Evolutionary conservation across 2,113 vertebrate species (phyloP), one percentile per base, ranked within the genome.

Genomic region (Ceyx cyanopectus): DNA sequence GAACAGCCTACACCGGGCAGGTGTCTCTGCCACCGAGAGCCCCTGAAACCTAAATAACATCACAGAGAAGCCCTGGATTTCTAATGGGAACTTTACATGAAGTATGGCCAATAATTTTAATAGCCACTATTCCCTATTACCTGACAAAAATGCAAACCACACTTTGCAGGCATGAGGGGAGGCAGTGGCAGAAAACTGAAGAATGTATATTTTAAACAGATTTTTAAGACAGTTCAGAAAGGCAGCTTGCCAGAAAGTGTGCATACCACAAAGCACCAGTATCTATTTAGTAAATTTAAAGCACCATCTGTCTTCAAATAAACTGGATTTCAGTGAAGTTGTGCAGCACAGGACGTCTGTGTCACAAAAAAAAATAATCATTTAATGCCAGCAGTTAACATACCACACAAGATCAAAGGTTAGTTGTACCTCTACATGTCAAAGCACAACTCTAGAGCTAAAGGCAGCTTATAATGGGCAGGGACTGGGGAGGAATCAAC

Each of bases 291-390:
- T 32, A 40, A 34, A 66, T 56, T 80, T 73, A n/a, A 90, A 69
- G 66, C 37, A 62, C n/a, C 65, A 68, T 20, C 57, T 87, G 81
- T 53, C 54, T 83, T 70, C 32, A 83, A 54, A 69, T 70, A 46
- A 77, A 69, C 16, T 57, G 50, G 69, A 53, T 92, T 85, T 60
- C 53, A 70, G 57, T n/a, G 56, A 85, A 80, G 37, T 51, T 92
- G 57, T 41, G 23, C 46, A 92, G 40, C 53, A 26, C 0, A 75
- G 40, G 40, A 32, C 30, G 26, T 14, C 17, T 67, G 46, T 11
- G 56, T 20, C 77, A 84, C 14, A 8, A 68, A 34, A 50, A 12
- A 27, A 27, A 14, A 20, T 32, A n/a, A n/a, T 34, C 12, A 19
- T 68, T 86, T 45, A 58, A 86, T 70, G 30, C 7, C 68, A 63